phyloP scores from a whole-genome alignment of 1,140 invertebrate genomes.

The Drosophila eugracilis region DNA sequence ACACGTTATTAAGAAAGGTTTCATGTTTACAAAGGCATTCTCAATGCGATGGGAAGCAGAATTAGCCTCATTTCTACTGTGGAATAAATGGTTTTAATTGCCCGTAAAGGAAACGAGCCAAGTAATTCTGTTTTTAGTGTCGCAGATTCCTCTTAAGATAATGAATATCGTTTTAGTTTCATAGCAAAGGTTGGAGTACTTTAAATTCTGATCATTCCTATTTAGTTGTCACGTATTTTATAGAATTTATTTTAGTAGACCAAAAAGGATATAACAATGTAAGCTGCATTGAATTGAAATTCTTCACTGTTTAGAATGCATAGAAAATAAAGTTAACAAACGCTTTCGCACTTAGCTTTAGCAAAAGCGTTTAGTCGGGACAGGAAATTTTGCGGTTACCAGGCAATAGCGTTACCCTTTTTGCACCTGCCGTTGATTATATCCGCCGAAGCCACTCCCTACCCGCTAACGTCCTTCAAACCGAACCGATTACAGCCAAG shows the following conservation, averaged over 20 bases:
- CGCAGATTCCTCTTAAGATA: background rate
- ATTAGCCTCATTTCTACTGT: conserved; percentile 7
- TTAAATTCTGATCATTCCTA: too few relatives aligned
- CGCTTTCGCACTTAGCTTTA: background rate
- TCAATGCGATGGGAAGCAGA: background rate
- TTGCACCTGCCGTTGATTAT: conserved; percentile 25
- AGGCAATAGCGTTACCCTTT: conserved; percentile 9
- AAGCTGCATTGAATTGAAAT: background rate
- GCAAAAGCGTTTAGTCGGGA: conserved; percentile 2
- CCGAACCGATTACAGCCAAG: background rate
- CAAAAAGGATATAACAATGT: too few relatives aligned
- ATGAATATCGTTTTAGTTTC: background rate
- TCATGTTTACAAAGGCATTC: background rate
- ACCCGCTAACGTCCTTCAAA: background rate
- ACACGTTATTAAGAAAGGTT: conserved; percentile 13
- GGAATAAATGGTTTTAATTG: conserved; percentile 1
- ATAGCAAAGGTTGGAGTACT: too few relatives aligned
- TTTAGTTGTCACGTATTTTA: background rate
- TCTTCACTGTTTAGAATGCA: background rate
- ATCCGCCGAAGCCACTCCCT: too few relatives aligned
- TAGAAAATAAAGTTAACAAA: background rate
- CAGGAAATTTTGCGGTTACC: conserved; percentile 6
- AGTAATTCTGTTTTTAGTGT: background rate
- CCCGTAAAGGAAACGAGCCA: background rate
- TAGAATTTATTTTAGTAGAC: too few relatives aligned